Percentiles rank a stretch among this genome's conserved stretches.
These are phyloP conservation scores for Apamea monoglypha DNA, from an alignment of 2,888 invertebrate species.

Conservation along the genomic window DNA sequence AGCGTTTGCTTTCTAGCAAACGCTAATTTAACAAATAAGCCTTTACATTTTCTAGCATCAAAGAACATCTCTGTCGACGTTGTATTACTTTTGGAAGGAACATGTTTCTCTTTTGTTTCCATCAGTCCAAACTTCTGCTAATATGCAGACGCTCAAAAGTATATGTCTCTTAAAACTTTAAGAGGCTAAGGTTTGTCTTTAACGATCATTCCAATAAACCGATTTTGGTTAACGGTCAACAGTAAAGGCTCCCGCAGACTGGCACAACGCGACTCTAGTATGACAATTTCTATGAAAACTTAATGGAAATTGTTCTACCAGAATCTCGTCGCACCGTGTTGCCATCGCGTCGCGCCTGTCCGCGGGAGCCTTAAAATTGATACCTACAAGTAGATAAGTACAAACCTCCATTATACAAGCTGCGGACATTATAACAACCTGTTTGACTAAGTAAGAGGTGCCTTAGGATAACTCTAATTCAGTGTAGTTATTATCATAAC, in stretches of 20 bases:
- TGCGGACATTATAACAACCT: conserved; percentile 45
- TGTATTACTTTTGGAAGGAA: not conserved
- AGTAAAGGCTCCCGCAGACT: not conserved
- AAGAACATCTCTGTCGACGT: too few relatives aligned
- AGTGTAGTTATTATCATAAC: conserved; percentile 59
- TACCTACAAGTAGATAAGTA: conserved; percentile 28
- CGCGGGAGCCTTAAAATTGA: not conserved
- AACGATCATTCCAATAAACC: conserved; percentile 1
- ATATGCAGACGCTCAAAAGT: too few relatives aligned
- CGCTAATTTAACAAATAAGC: too few relatives aligned
- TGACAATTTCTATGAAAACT: not conserved
- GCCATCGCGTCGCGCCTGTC: not conserved
- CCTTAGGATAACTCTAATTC: conserved; percentile 55
- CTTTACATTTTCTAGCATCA: not conserved
- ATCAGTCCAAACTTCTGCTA: too few relatives aligned
- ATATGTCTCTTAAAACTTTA: not conserved
- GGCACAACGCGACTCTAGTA: not conserved
- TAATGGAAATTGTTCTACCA: too few relatives aligned
- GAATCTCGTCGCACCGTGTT: too few relatives aligned
- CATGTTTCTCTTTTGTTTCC: not conserved
- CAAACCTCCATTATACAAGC: conserved; percentile 35
- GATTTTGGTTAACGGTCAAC: conserved; percentile 18
- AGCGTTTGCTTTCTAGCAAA: too few relatives aligned
- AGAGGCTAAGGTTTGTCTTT: too few relatives aligned
- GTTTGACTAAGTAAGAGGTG: conserved; percentile 54